phyloP scores from a whole-genome alignment of 2,888 invertebrate species.

The Saturnia japonica region DNA sequence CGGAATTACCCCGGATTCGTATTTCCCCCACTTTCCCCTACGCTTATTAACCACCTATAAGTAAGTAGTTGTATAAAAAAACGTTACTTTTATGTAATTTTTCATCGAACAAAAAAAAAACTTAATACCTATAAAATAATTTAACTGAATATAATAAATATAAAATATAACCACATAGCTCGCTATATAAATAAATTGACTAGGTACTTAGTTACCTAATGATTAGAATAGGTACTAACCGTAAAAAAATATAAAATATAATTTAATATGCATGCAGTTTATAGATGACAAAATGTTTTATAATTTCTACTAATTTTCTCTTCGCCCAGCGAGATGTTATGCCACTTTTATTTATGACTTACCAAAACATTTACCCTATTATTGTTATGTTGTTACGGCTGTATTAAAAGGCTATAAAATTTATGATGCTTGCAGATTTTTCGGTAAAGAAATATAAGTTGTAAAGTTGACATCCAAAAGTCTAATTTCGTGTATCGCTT shows the following conservation, averaged over 20 bases:
- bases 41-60: too few relatives aligned
- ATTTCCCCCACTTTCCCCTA: too few relatives aligned
- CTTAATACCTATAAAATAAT: too few relatives aligned
- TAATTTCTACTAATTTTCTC: constrained; percentile 50
- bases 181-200: too few relatives aligned
- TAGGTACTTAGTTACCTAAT: neutral
- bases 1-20: too few relatives aligned
- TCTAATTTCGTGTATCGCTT: constrained; percentile 34
- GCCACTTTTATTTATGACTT: constrained; percentile 78
- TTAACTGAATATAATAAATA: too few relatives aligned
- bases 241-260: neutral
- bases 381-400: constrained; percentile 78
- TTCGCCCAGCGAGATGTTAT: constrained; percentile 62
- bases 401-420: constrained; percentile 80
- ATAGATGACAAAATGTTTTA: constrained; percentile 20
- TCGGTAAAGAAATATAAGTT: constrained; percentile 29
- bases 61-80: too few relatives aligned
- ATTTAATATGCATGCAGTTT: constrained; percentile 16
- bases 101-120: too few relatives aligned
- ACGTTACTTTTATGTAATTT: too few relatives aligned
- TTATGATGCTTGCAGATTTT: constrained; percentile 72
- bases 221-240: neutral
- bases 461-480: constrained; percentile 24
- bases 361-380: constrained; percentile 82
- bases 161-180: too few relatives aligned